Evolutionary conservation across 2,113 vertebrate species (phyloP).

Genomic region (Jacana jacana): DNA sequence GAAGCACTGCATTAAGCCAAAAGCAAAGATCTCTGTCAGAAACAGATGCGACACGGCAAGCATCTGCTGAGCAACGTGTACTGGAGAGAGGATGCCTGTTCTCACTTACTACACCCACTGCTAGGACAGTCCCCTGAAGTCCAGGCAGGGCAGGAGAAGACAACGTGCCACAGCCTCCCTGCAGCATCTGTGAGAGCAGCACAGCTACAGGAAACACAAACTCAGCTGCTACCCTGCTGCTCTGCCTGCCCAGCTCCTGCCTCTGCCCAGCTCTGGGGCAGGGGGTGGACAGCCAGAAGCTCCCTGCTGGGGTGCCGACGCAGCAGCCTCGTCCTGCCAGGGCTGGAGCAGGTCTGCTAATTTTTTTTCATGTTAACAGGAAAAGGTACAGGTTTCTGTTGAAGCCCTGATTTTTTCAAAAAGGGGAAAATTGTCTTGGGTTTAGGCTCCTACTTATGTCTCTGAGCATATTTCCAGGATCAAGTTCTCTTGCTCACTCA

Average conservation of each 20-base stretch:
- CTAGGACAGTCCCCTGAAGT: background rate
- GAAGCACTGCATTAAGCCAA: background rate
- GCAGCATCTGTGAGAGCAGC: background rate
- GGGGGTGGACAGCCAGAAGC: background rate
- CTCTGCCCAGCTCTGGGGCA: background rate
- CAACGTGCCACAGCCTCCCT: background rate
- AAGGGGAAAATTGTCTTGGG: background rate
- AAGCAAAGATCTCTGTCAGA: background rate
- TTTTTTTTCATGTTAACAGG: background rate
- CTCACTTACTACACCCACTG: background rate
- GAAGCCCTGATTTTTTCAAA: background rate
- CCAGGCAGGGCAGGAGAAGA: background rate
- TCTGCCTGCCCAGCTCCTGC: background rate
- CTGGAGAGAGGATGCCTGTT: background rate
- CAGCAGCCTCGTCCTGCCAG: background rate
- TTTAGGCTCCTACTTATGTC: background rate
- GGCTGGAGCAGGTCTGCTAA: background rate
- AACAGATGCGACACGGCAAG: background rate
- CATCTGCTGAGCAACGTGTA: background rate
- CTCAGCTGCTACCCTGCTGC: background rate
- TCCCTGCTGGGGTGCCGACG: background rate
- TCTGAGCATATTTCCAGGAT: background rate
- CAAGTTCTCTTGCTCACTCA: background rate
- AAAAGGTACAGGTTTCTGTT: background rate
- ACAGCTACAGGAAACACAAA: background rate